Conservation (phyloP, 35 echinoderm and acorn worm genomes). For the Lytechinus variegatus region DNA sequence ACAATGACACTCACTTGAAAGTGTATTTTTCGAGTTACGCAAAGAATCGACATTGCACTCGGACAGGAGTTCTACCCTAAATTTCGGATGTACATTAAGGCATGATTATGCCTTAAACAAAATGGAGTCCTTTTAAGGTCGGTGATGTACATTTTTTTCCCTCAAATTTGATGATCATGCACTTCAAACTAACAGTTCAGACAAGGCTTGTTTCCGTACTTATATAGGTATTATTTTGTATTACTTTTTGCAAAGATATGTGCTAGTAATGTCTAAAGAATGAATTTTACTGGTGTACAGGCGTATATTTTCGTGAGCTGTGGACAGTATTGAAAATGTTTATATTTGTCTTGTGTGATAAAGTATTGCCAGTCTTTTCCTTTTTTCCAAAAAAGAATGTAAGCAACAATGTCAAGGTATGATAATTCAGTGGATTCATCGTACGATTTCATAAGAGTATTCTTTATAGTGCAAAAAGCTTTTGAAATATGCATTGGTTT, state of each 20-base stretch:
- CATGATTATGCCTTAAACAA: background rate
- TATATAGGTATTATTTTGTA: background rate
- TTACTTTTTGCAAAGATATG: background rate
- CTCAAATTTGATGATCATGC: background rate
- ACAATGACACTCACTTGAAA: too few species aligned
- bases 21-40: too few species aligned
- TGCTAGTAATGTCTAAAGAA: background rate
- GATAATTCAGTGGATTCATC: background rate
- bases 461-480: background rate
- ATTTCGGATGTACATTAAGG: background rate
- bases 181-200: background rate
- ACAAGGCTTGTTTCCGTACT: background rate
- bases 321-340: constrained; percentile 4
- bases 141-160: too few species aligned
- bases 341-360: background rate
- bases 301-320: background rate
- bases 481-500: background rate
- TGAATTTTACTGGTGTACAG: constrained; percentile 12
- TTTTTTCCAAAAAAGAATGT: background rate
- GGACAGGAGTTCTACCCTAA: background rate
- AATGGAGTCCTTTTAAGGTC: background rate
- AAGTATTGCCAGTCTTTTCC: background rate
- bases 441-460: background rate
- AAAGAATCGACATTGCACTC: too few species aligned
- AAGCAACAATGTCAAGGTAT: background rate